Conservation (phyloP, 2,888 invertebrate genomes). For the Scaeva pyrastri region DNA sequence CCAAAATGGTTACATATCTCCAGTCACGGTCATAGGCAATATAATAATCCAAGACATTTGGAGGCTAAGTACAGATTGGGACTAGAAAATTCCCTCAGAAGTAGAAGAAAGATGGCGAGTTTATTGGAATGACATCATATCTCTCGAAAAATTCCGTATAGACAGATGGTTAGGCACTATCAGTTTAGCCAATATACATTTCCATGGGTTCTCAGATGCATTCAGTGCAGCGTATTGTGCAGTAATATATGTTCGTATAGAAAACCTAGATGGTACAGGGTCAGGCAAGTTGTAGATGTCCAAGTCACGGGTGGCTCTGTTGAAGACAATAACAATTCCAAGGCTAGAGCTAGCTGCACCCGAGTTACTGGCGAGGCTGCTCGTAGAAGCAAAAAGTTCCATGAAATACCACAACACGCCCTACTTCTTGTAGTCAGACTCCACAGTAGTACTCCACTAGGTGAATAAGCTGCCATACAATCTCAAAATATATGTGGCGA, state of each 20-base stretch:
- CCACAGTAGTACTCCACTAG: too few species aligned
- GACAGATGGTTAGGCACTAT: slow-evolving; percentile 40
- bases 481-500: too few species aligned
- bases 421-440: too few species aligned
- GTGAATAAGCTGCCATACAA: too few species aligned
- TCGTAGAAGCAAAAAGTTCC: too few species aligned
- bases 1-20: slow-evolving; percentile 39
- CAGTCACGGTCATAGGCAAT: slow-evolving; percentile 29
- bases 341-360: too few species aligned
- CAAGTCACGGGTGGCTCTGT: too few species aligned
- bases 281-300: too few species aligned
- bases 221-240: slow-evolving; percentile 43
- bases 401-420: too few species aligned
- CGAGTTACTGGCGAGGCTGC: too few species aligned
- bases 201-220: slow-evolving; percentile 30
- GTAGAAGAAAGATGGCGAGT: slow-evolving; percentile 36
- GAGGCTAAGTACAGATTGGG: slow-evolving; percentile 32
- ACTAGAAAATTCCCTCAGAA: slow-evolving; percentile 19
- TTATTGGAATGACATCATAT: slow-evolving; percentile 21
- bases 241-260: slow-evolving; percentile 42
- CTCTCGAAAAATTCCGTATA: slow-evolving; percentile 26
- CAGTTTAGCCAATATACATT: neutral
- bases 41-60: slow-evolving; percentile 35
- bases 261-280: too few species aligned
- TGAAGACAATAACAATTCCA: too few species aligned